A percentile compares a stretch with the other conserved stretches of the same genome.
phyloP scores from a whole-genome alignment of 2,888 invertebrate species.

The Drosophila falleni region DNA sequence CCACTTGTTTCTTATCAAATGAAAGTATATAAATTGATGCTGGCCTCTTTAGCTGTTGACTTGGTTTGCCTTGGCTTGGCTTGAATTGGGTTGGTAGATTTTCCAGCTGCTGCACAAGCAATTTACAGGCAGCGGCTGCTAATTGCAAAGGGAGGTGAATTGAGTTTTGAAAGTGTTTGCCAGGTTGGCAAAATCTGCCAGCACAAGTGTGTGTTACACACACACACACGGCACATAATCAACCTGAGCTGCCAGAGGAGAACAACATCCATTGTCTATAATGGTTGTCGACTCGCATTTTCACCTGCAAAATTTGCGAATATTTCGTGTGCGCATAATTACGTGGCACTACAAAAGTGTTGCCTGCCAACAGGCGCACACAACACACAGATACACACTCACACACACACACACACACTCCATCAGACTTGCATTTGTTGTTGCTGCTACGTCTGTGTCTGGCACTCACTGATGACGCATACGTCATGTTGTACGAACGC shows the following conservation, averaged over 20 bases:
- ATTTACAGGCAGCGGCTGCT: conserved; percentile 65
- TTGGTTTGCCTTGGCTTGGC: conserved; percentile 6
- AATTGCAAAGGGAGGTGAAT: conserved; percentile 62
- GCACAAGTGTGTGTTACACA: conserved; percentile 36
- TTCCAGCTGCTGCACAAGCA: conserved; percentile 69
- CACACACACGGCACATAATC: conserved; percentile 52
- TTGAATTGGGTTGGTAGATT: conserved; percentile 7
- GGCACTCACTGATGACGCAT: conserved; percentile 69
- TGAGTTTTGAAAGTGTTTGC: conserved; percentile 48
- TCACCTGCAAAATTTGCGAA: conserved; percentile 68
- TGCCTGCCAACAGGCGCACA: conserved; percentile 51
- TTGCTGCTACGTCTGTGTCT: conserved; percentile 40
- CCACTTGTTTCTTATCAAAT: conserved; percentile 77
- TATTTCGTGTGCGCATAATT: conserved; percentile 77
- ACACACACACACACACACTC: conserved; percentile 13
- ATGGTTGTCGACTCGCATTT: conserved; percentile 29
- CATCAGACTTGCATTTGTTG: conserved; percentile 35
- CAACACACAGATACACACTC: conserved; percentile 13
- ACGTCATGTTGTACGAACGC: conserved; percentile 66
- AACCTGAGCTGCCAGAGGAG: conserved; percentile 16
- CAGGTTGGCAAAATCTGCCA: conserved; percentile 25
- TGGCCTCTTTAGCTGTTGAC: conserved; percentile 25
- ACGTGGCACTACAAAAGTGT: conserved; percentile 65
- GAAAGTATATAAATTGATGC: conserved; percentile 69
- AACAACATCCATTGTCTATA: conserved; percentile 42